Conservation (phyloP, 1,140 invertebrate genomes). For the Rhysida immarginata region DNA sequence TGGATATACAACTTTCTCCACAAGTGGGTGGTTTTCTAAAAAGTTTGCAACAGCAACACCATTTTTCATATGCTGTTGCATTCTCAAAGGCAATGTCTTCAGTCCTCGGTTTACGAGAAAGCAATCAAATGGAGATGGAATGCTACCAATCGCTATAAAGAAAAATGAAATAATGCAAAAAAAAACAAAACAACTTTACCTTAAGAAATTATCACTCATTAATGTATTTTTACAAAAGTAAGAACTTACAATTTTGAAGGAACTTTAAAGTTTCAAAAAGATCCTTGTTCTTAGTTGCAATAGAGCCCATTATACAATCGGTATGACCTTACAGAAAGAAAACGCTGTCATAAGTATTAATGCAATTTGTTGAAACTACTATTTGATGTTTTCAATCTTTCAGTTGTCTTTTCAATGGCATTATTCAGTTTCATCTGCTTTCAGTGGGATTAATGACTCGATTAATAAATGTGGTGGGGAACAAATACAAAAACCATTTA, state of each 20-base stretch:
- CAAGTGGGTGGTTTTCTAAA: constrained; percentile 56
- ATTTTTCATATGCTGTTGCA: constrained; percentile 75
- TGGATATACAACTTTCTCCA: constrained; percentile 72
- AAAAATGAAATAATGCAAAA: constrained; percentile 21
- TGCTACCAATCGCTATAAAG: constrained; percentile 55
- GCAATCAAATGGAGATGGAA: constrained; percentile 95
- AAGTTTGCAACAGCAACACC: constrained; percentile 58
- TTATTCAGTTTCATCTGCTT: too few species aligned
- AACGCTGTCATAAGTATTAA: too few species aligned
- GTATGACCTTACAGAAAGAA: too few species aligned
- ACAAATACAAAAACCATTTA: too few species aligned
- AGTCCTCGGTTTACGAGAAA: constrained; percentile 82
- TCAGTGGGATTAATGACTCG: too few species aligned
- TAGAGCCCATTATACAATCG: constrained; percentile 92
- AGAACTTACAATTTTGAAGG: constrained; percentile 66
- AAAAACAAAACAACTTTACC: constrained; percentile 28
- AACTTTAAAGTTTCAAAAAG: constrained; percentile 57
- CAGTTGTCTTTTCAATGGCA: too few species aligned
- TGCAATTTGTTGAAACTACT: too few species aligned
- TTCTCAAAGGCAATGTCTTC: constrained; percentile 81
- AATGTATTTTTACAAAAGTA: background rate
- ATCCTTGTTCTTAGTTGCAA: constrained; percentile 54
- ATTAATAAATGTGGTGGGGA: too few species aligned
- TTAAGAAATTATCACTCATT: background rate
- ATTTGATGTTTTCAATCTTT: too few species aligned